Evolutionary conservation across 2,113 vertebrate species (phyloP).

Genomic region (Aspiorhynchus laticeps): DNA sequence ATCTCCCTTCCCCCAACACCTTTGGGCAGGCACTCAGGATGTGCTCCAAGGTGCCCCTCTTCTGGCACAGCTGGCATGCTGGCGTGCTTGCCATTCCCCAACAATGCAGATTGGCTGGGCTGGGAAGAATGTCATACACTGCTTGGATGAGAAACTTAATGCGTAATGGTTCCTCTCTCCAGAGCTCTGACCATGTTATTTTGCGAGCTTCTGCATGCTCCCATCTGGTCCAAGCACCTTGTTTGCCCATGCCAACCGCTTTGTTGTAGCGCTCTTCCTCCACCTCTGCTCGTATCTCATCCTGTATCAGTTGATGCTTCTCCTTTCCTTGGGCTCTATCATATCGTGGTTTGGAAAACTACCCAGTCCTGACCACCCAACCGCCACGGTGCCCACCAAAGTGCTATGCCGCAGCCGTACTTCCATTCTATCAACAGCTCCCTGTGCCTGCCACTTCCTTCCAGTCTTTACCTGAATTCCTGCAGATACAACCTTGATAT

Average conservation of each 20-base stretch:
- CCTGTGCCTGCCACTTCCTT: too few species aligned
- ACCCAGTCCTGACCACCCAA: not conserved
- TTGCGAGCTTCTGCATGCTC: not conserved
- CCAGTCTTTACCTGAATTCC: too few species aligned
- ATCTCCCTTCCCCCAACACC: not conserved
- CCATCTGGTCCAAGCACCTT: conserved; percentile 19
- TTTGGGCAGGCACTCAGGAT: not conserved
- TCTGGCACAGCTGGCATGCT: not conserved
- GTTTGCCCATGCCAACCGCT: not conserved
- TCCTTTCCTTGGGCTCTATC: not conserved
- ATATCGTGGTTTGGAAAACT: not conserved
- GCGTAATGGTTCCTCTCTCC: not conserved
- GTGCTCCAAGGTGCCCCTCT: not conserved
- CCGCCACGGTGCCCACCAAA: not conserved
- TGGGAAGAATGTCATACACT: not conserved
- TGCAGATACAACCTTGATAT: too few species aligned
- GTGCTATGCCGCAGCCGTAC: too few species aligned
- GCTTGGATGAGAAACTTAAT: not conserved
- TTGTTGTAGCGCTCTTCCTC: not conserved
- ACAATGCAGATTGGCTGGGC: not conserved
- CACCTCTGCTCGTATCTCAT: conserved; percentile 22
- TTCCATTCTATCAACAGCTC: too few species aligned
- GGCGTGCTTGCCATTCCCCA: not conserved
- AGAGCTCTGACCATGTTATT: not conserved
- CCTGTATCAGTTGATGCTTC: not conserved